Evolutionary conservation across 2,888 invertebrate species (phyloP), one percentile per base, ranked within the genome.

Genomic region (Leptopilina drosophilae): DNA sequence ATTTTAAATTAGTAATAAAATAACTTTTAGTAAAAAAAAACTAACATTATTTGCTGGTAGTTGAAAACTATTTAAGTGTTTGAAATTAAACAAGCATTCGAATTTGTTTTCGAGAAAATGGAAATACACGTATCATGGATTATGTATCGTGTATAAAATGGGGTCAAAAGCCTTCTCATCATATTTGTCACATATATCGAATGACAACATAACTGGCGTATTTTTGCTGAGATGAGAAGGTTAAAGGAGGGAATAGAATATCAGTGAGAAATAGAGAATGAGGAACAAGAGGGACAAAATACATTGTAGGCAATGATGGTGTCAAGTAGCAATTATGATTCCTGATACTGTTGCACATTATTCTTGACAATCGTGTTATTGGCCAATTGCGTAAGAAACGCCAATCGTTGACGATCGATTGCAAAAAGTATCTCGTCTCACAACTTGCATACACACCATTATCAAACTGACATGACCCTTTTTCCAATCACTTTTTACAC

Each of bases 381-480:
- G 76, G 76, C 77, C 82, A 82, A 85, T 85, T 85, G 82, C 84
- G 82, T 80, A 84, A 85, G 81, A 78, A 78, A 82, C 77, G 79
- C 59, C 66, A 85, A 82, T 81, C 81, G 81, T 20, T 20, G 81
- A 84, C 79, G 88, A 89, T 89, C 87, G 81, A 84, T 89, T 88
- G 87, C 88, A 87, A 87, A 87, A 86, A 46, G 9, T 11, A 84
- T 86, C 84, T 86, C 87, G 86, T 86, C 86, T 42, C 42, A 33
- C 33, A 33, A 33, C 33, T 20, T 33, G 33, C 33, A 33, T 33
- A 33, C 33, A 33, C 33, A 33, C 33, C 33, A 33, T 33, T 33
- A 33, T 33, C 33, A 33, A 33, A 33, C 33, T 33, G 33, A 33
- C 33, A 20, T 20, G 20, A 20, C 20, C 20, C 33, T 5, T 33